Evolutionary conservation across 2,888 invertebrate genomes (phyloP).

Genomic region (Erebia epiphron): DNA sequence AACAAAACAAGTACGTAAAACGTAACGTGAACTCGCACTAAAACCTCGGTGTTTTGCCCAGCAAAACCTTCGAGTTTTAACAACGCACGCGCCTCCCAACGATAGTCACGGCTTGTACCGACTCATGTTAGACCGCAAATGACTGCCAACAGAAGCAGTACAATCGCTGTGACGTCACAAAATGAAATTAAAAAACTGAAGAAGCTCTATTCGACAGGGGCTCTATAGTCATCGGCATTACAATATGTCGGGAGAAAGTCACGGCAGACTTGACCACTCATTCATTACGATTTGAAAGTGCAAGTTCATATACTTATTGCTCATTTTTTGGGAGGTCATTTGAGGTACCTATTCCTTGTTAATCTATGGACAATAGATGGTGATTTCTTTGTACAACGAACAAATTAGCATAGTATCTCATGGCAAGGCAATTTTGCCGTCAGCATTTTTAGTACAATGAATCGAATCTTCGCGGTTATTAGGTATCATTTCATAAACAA

Average conservation of each 20-base stretch:
- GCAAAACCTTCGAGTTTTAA: conserved; percentile 49
- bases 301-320: conserved; percentile 53
- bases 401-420: neutral
- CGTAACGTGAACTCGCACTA: conserved; percentile 37
- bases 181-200: conserved; percentile 72
- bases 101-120: conserved; percentile 59
- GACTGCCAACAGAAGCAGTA: conserved; percentile 61
- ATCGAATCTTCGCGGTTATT: too few species aligned
- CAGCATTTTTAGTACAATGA: neutral
- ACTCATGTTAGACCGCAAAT: conserved; percentile 72
- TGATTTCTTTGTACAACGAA: neutral
- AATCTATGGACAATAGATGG: conserved; percentile 4
- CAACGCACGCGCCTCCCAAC: conserved; percentile 46
- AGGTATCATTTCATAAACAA: too few species aligned
- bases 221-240: conserved; percentile 61
- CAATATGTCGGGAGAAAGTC: conserved; percentile 68
- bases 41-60: conserved; percentile 43
- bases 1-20: conserved; percentile 44
- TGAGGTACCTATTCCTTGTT: conserved; percentile 1
- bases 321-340: conserved; percentile 25
- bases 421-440: neutral
- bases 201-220: conserved; percentile 60
- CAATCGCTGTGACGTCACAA: conserved; percentile 65
- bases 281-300: conserved; percentile 68
- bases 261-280: conserved; percentile 55